Base-by-base conservation (phyloP, 2,888 invertebrate species). In the Caenorhabditis macrosperma region DNA sequence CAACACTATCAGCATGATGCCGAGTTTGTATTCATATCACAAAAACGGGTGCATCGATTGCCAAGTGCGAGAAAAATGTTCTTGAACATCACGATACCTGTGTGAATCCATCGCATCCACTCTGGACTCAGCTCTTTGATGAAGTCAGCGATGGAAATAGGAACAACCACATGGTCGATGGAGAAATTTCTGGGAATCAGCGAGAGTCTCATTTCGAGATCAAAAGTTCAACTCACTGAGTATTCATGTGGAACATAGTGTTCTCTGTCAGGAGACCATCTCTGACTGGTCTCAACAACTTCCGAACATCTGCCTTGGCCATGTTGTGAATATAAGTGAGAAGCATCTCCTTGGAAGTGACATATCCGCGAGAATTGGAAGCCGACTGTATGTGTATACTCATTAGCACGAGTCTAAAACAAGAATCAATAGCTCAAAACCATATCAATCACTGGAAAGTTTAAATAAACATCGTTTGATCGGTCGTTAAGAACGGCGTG, bases 41-140 rank as follows among this genome's bases (percentile, higher is more conserved):
- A n/a, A 44, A n/a, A 44, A 44, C 30, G 28, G 46, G 63, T 48
- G 50, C 48, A 41, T 46, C 26, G 41, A 48, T 38, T 55, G 54
- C 10, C 6, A 6, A 30, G 17, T 33, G 1, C 20, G 10, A 15
- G 22, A 28, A 60, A n/a, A 60, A 33, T 64, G 59, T 48, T 63
- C 52, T 60, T 78, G 46, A 74, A 79, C 48, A 54, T 38, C 20
- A 38, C 3, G 17, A 6, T 50, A 86, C 86, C 79, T 55, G 79
- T 78, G 50, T 86, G 86, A 46, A 87, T 82, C 87, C 87, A 87
- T 57, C 82, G 64, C 64, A 82, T 78, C 87, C 87, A 87, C 63
- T 68, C 67, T 10, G 85, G 84, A 24, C 78, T 82, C 5, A 86
- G 63, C 24, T 83, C 79, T 50, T 82, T 81, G 24, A 87, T 50